Conservation (phyloP, 2,113 vertebrate genomes). For the Dasyprocta punctata region DNA sequence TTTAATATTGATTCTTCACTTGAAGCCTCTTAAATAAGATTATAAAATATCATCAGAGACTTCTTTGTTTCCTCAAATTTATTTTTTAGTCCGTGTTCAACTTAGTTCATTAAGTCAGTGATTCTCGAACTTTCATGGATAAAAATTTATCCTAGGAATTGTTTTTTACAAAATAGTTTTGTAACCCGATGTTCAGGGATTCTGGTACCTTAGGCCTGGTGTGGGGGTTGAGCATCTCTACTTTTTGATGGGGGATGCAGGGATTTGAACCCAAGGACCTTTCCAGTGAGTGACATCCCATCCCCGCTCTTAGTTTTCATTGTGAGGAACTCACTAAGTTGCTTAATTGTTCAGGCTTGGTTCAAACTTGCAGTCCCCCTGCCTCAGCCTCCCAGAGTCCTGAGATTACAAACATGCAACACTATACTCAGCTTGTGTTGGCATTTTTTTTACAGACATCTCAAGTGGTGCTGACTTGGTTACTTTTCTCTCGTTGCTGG, state of each 20-base stretch:
- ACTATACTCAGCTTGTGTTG: background rate
- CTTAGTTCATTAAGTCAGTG: background rate
- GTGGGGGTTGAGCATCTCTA: background rate
- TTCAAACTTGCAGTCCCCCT: background rate
- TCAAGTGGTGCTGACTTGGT: background rate
- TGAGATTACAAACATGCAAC: background rate
- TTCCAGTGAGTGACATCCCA: background rate
- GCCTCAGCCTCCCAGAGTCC: background rate
- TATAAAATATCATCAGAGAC: conserved; percentile 24
- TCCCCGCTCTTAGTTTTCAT: background rate
- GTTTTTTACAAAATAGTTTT: background rate
- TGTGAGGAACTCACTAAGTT: background rate
- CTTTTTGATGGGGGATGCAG: background rate
- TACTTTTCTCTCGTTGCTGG: no score
- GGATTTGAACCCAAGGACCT: background rate
- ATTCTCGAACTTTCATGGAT: background rate
- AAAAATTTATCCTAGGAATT: conserved; percentile 28
- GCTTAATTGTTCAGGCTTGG: background rate
- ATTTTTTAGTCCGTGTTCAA: background rate
- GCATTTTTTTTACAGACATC: background rate
- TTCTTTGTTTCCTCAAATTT: background rate
- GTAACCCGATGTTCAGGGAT: background rate
- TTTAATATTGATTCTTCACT: background rate
- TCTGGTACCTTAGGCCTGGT: background rate
- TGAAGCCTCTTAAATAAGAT: background rate